Percentiles rank a stretch among this genome's conserved stretches.
Evolutionary conservation across 2,113 vertebrate species (phyloP).

Genomic region (Cisticola juncidis): DNA sequence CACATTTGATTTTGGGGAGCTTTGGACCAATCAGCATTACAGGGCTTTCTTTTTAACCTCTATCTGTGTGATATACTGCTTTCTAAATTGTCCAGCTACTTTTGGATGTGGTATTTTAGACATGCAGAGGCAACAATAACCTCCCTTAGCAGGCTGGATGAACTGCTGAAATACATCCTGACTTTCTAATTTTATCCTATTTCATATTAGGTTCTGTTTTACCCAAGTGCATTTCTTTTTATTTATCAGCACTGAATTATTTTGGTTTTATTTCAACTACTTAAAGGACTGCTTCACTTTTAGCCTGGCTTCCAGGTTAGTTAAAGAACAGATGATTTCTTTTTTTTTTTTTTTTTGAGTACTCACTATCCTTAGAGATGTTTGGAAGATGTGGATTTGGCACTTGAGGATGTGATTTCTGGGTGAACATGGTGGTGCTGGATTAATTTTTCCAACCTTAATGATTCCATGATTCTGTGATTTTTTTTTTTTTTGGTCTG

Average conservation of each 20-base stretch:
- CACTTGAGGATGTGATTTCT: background rate
- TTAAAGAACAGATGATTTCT: background rate
- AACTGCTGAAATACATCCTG: background rate
- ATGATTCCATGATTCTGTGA: background rate
- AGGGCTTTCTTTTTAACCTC: background rate
- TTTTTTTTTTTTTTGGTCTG: background rate
- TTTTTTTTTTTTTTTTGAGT: background rate
- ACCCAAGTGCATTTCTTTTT: background rate
- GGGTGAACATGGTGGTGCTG: background rate
- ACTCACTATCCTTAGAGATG: background rate
- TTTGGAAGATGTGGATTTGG: background rate
- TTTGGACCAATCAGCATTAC: background rate
- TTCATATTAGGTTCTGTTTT: background rate
- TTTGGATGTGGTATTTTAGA: background rate
- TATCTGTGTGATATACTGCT: background rate
- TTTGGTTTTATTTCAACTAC: background rate
- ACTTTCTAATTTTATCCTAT: background rate
- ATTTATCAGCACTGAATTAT: background rate
- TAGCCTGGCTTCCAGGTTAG: background rate
- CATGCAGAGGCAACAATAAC: background rate
- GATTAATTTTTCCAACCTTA: background rate
- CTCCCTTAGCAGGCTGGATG: background rate
- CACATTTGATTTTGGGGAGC: background rate
- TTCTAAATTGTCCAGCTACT: background rate
- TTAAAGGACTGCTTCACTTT: background rate